Percentiles rank a stretch among this genome's conserved stretches.
These are phyloP conservation scores for Parnassius orleans DNA, from an alignment of 2,888 invertebrate genomes.

Conservation along the genomic window DNA sequence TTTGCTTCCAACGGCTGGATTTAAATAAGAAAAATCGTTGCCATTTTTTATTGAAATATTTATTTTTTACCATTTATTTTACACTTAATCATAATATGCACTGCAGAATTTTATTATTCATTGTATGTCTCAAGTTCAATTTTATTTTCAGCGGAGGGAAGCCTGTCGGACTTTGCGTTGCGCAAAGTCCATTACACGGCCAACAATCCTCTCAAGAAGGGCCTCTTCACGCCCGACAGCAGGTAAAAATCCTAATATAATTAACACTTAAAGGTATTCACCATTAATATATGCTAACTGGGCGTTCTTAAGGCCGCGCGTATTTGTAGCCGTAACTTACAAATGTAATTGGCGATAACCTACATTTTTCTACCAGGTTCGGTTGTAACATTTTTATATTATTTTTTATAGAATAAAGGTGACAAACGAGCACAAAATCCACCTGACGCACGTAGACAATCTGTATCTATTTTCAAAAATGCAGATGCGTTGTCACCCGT, in stretches of 20 bases:
- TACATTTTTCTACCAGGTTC: not conserved
- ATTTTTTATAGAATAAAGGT: no score
- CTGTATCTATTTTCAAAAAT: no score
- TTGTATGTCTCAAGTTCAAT: not conserved
- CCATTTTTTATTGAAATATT: no score
- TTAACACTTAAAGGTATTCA: slow-evolving; percentile 23
- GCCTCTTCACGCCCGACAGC: slow-evolving; percentile 87
- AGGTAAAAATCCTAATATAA: slow-evolving; percentile 61
- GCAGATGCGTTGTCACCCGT: no score
- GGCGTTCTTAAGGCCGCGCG: slow-evolving; percentile 8
- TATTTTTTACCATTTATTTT: no score
- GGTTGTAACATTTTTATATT: no score
- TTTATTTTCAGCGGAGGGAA: slow-evolving; percentile 91
- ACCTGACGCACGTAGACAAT: no score
- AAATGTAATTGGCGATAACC: not conserved
- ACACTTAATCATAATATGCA: no score
- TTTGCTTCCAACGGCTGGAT: no score
- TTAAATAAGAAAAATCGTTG: no score
- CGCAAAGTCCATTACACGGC: slow-evolving; percentile 89
- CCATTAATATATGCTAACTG: slow-evolving; percentile 14
- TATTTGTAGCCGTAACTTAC: slow-evolving; percentile 6
- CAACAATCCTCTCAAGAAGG: slow-evolving; percentile 84
- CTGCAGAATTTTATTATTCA: no score
- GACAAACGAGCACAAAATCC: no score
- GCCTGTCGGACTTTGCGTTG: slow-evolving; percentile 92